Percentiles rank a stretch among this genome's conserved stretches.
These are phyloP conservation scores for Ceratina australensis DNA, from an alignment of 1,140 invertebrate genomes.

Conservation along the genomic window DNA sequence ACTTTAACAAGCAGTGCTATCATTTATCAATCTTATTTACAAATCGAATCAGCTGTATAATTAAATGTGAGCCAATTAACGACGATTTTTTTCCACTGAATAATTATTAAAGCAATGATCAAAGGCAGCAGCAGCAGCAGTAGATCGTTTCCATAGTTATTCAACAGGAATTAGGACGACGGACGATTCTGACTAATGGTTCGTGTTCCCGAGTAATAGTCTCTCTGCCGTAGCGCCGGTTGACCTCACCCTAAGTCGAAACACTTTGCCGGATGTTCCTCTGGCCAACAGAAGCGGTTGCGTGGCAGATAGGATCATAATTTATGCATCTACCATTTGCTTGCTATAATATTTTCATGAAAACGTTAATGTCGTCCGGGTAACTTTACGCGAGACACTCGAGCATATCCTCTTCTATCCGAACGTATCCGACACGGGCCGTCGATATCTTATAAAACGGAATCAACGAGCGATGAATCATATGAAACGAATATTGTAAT, in stretches of 20 bases:
- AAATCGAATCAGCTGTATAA: too few species aligned
- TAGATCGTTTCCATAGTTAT: constrained; percentile 16
- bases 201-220: constrained; percentile 9
- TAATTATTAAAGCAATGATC: constrained; percentile 19
- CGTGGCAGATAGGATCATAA: constrained; percentile 17
- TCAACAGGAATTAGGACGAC: not conserved
- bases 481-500: too few species aligned
- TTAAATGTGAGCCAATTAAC: too few species aligned
- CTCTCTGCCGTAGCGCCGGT: not conserved
- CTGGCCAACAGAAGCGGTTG: not conserved
- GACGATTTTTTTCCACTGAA: not conserved
- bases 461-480: too few species aligned
- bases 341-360: constrained; percentile 49
- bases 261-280: constrained; percentile 14
- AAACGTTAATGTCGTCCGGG: constrained; percentile 18
- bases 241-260: constrained; percentile 8
- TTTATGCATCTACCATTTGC: constrained; percentile 5
- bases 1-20: too few species aligned
- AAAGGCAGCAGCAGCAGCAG: not conserved
- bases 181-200: constrained; percentile 30
- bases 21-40: too few species aligned
- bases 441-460: too few species aligned
- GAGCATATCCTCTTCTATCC: not conserved
- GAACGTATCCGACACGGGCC: too few species aligned
- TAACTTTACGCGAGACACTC: constrained; percentile 11